Evolutionary conservation across 2,888 invertebrate genomes (phyloP).

Genomic region (Drosophila glabriapex): DNA sequence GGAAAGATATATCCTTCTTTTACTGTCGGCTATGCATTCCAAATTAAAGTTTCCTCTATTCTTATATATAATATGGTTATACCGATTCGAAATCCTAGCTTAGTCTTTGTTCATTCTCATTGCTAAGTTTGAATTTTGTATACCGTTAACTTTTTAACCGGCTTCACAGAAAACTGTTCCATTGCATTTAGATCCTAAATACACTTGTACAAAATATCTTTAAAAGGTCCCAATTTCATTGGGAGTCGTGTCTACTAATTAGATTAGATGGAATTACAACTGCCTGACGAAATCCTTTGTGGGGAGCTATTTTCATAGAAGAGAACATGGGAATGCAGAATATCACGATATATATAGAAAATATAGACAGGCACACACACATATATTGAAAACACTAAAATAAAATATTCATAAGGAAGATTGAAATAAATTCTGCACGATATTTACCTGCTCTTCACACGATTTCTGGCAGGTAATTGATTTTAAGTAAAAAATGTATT

Average conservation of each 20-base stretch:
- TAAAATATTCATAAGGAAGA: background rate
- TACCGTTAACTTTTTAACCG: background rate
- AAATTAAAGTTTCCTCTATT: too few relatives aligned
- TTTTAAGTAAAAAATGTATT: constrained; percentile 7
- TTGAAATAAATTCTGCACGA: background rate
- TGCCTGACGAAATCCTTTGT: background rate
- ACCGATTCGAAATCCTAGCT: background rate
- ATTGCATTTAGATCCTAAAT: background rate
- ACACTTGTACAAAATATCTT: background rate
- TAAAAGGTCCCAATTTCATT: background rate
- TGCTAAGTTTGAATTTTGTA: background rate
- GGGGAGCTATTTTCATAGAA: background rate
- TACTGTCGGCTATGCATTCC: background rate
- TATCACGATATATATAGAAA: background rate
- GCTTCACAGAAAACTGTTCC: background rate
- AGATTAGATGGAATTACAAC: background rate
- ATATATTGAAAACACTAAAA: background rate
- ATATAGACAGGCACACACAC: background rate
- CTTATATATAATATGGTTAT: background rate
- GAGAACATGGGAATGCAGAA: background rate
- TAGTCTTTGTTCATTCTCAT: background rate
- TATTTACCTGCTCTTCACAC: background rate
- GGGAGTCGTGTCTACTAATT: background rate
- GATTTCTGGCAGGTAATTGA: constrained; percentile 4
- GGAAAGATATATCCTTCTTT: background rate